Evolutionary conservation across 2,797 vertebrate genomes (phyloP).

Genomic region (Gadopsis marmoratus): DNA sequence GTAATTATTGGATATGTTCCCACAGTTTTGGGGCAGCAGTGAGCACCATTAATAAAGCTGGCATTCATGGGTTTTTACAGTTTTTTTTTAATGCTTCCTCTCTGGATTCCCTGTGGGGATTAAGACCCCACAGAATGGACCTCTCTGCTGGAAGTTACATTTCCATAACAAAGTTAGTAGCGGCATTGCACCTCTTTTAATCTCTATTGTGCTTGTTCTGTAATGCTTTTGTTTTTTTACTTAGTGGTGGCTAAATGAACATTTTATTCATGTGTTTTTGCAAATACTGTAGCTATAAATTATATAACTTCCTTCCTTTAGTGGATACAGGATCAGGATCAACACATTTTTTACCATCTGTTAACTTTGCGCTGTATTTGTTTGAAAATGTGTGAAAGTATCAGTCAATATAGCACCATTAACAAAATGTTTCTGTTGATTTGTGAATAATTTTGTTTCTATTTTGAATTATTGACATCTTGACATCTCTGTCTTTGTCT

Average conservation of each 20-base stretch:
- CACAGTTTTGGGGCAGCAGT: conserved; percentile 18
- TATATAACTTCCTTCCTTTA: background rate
- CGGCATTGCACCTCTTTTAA: conserved; percentile 8
- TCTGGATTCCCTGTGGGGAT: conserved; percentile 51
- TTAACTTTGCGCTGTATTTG: background rate
- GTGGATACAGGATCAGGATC: background rate
- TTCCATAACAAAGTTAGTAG: conserved; percentile 37
- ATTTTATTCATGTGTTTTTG: background rate
- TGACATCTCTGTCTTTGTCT: conserved; percentile 25
- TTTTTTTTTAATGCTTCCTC: conserved; percentile 45
- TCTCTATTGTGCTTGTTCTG: background rate
- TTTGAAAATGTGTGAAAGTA: background rate
- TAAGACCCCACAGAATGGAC: conserved; percentile 70
- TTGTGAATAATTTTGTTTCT: background rate
- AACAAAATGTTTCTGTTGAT: background rate
- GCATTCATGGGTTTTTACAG: conserved; percentile 44
- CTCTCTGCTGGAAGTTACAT: conserved; percentile 43
- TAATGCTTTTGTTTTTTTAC: background rate
- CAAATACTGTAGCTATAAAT: background rate
- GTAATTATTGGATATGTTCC: conserved; percentile 36
- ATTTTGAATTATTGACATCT: background rate
- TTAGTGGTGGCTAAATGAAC: background rate
- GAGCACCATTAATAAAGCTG: conserved; percentile 41
- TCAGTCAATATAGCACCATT: background rate
- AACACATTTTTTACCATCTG: background rate